Evolutionary conservation across 2,888 invertebrate species (phyloP), one percentile per base, ranked within the genome.

Genomic region (Acrobasis repandana): DNA sequence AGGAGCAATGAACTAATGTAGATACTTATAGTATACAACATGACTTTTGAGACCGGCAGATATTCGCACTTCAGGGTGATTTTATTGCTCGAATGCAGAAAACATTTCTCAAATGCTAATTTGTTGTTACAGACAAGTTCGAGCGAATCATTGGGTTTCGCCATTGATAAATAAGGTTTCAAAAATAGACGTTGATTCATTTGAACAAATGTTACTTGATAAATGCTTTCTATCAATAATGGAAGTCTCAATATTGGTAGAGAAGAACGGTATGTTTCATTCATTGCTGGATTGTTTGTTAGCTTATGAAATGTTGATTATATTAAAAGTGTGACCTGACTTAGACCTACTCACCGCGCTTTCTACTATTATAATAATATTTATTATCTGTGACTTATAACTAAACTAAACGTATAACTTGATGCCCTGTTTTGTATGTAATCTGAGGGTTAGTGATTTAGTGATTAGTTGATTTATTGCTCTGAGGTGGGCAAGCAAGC

Each of bases 1-100:
- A 54, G 54, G 38, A 38, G 18, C 20, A 54, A 52, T 52, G 36
- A 34, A 52, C 36, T 36, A 52, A 11, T 52, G 11, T 36, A 36
- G 52, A 34, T 11, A 36, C 10, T 36, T n/a, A 36, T 43, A 43
- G 43, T 2, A n/a, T n/a, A n/a, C 14, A 14, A 14, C n/a, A 43
- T 43, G 43, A n/a, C 43, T 14, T 43, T 28, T 28, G 28, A 28
- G 43, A 43, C 14, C n/a, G 43, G 6, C 43, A 43, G 43, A 43
- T 43, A 28, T 6, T 28, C 28, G 28, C 2, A 28, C 28, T 28
- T 43, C n/a, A 10, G 43, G 43, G 43, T 14, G 43, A 43, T n/a
- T 43, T 43, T 43, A 43, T 43, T 43, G 11, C 14, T n/a, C 43
- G 10, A 14, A 43, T 43, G 43, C 43, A 43, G 43, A 10, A 43